These are phyloP conservation scores for Chrysochloris asiatica DNA, from an alignment of 2,113 vertebrate genomes.

Conservation along the genomic window DNA sequence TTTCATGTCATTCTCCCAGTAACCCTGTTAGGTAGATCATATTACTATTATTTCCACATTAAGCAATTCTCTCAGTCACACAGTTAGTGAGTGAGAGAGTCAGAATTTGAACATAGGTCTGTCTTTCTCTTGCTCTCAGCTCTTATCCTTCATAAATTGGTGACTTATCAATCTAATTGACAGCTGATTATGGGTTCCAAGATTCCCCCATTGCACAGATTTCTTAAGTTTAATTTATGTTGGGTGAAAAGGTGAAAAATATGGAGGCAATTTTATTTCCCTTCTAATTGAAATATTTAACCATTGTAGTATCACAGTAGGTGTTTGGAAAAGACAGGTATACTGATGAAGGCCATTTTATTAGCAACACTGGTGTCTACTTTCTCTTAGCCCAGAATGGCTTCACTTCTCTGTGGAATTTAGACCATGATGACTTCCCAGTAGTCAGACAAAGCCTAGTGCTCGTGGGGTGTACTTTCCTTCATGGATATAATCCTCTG, in stretches of 20 bases:
- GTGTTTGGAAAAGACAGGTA: neutral
- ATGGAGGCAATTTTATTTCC: constrained; percentile 24
- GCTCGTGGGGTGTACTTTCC: neutral
- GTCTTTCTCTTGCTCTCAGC: neutral
- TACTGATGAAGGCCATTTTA: neutral
- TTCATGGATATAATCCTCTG: constrained; percentile 1
- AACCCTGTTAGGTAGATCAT: neutral
- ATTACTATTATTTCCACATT: neutral
- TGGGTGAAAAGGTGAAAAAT: neutral
- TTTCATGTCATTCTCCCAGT: neutral
- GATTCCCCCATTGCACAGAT: neutral
- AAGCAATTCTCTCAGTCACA: neutral
- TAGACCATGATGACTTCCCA: neutral
- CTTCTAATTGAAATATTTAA: constrained; percentile 24
- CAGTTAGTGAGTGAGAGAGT: neutral
- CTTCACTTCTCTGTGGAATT: neutral
- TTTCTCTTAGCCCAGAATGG: neutral
- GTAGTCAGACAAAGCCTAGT: neutral
- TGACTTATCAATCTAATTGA: neutral
- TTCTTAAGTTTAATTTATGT: neutral
- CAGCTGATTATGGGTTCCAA: neutral
- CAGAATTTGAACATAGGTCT: neutral
- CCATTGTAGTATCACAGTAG: neutral
- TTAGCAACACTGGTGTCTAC: neutral
- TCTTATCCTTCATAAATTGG: neutral